Conservation (phyloP, 1,140 invertebrate genomes). For the Apolygus lucorum region DNA sequence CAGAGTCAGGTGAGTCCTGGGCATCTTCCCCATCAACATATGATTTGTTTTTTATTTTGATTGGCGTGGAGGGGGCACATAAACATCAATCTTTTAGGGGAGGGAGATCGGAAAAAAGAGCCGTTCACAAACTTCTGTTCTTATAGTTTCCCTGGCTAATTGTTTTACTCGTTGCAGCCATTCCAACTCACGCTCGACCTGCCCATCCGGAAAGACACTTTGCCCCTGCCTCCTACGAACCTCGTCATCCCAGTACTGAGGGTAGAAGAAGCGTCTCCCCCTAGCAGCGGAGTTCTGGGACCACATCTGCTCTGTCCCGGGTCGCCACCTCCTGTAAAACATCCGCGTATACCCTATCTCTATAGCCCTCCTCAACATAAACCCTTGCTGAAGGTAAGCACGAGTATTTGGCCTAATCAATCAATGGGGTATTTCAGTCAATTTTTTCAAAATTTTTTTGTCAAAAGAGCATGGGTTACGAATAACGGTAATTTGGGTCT, state of each 20-base stretch:
- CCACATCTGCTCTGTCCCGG: slow-evolving; percentile 38
- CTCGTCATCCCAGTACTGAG: slow-evolving; percentile 52
- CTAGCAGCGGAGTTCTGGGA: slow-evolving; percentile 25
- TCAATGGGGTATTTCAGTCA: no score
- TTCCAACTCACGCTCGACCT: neutral
- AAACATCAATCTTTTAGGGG: no score
- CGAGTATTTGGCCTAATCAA: no score
- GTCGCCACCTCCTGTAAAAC: slow-evolving; percentile 49
- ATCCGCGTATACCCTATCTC: neutral
- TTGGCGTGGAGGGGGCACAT: no score
- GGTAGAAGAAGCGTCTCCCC: slow-evolving; percentile 52
- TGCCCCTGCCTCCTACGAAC: neutral
- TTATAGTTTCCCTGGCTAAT: neutral
- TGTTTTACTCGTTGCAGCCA: neutral
- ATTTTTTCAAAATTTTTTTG: no score
- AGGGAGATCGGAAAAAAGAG: no score
- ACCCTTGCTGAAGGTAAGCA: slow-evolving; percentile 36
- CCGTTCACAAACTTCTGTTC: neutral
- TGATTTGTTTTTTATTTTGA: no score
- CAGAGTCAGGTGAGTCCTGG: no score
- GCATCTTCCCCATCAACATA: no score
- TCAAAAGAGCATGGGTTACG: no score
- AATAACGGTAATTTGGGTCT: no score
- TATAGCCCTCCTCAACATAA: slow-evolving; percentile 15
- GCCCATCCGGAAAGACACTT: neutral